Percentiles rank a stretch among this genome's conserved stretches.
Evolutionary conservation across 37 sponge, comb jelly and placozoan species (phyloP).

Genomic region (Ephydatia muelleri): DNA sequence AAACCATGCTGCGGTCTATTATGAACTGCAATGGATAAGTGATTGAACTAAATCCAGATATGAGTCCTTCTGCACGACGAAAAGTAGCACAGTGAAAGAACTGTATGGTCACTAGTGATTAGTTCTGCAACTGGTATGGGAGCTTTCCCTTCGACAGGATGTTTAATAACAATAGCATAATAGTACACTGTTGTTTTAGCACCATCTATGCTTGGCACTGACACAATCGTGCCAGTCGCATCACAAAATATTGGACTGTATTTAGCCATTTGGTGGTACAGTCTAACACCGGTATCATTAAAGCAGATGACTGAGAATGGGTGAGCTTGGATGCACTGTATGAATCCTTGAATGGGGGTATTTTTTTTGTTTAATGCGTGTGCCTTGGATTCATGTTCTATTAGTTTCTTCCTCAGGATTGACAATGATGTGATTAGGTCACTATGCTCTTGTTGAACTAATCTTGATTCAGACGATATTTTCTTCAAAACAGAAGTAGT

Average conservation of each 20-base stretch:
- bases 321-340: neutral
- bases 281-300: conserved; percentile 2
- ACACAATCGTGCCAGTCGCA: conserved; percentile 4
- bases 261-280: conserved; percentile 8
- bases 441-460: neutral
- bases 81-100: conserved; percentile 1
- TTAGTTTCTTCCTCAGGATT: neutral
- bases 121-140: conserved; percentile 27
- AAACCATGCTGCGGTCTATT: conserved; percentile 7
- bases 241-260: conserved; percentile 11
- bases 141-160: neutral
- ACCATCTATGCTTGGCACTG: neutral
- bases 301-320: conserved; percentile 11
- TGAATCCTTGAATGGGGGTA: neutral
- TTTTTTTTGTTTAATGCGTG: neutral
- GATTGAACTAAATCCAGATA: neutral
- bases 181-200: neutral
- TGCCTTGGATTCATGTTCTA: neutral
- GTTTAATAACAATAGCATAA: neutral
- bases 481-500: conserved; percentile 2
- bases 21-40: neutral
- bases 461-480: conserved; percentile 6
- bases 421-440: conserved; percentile 6
- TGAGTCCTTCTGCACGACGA: conserved; percentile 11
- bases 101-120: conserved; percentile 6